These are phyloP conservation scores for Nymphalis io DNA, from an alignment of 1,140 invertebrate species.

Conservation along the genomic window DNA sequence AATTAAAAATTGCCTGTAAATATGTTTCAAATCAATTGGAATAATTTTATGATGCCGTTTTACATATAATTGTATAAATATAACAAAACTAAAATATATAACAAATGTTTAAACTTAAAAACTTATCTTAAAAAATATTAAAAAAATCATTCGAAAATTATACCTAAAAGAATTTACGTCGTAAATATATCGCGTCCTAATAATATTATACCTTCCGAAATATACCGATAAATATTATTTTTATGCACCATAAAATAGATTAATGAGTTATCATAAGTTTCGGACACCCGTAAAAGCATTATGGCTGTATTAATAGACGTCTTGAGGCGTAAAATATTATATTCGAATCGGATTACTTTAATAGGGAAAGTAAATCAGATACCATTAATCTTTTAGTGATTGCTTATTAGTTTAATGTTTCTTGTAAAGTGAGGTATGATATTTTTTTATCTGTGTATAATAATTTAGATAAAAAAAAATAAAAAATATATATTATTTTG, in stretches of 20 bases:
- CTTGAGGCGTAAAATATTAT: constrained; percentile 35
- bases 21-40: no score
- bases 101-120: no score
- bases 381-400: background rate
- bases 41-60: no score
- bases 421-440: no score
- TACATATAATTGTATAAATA: no score
- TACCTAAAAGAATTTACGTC: background rate
- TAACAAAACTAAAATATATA: no score
- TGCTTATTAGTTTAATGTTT: background rate
- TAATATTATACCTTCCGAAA: background rate
- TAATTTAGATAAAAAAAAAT: no score
- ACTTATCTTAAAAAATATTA: no score
- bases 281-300: constrained; percentile 38
- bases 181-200: no score
- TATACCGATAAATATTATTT: constrained; percentile 45
- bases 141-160: background rate
- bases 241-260: constrained; percentile 52
- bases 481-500: no score
- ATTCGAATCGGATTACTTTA: constrained; percentile 41
- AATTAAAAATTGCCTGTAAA: no score
- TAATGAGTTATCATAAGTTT: constrained; percentile 44
- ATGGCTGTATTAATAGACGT: constrained; percentile 43
- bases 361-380: background rate
- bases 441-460: no score